Evolutionary conservation across 37 sponge, comb jelly and placozoan genomes (phyloP), one percentile per base, ranked within the genome.

Genomic region (Diacarnus erythraeanus): DNA sequence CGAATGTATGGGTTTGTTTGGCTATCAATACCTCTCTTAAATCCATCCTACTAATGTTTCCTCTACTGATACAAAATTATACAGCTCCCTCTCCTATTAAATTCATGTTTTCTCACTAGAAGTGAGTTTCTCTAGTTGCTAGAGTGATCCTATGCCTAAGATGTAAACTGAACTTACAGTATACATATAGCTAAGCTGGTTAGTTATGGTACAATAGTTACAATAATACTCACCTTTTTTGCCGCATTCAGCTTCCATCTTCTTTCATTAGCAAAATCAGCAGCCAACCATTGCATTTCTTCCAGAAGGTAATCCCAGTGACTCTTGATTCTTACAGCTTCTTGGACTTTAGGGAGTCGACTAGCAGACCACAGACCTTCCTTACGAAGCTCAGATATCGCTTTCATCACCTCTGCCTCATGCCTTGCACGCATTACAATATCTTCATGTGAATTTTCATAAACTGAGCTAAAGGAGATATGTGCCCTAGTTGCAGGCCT

Each of bases 281-380:
- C 81, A 2, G 99, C 92, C 59, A 98, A 77, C 99, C 96, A 98
- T 61, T 89, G 85, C 96, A 98, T 96, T 69, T 98, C 99, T 56
- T 98, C 99, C 64, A 98, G 75, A 27, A 98, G 80, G 65, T 96
- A 95, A 61, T 98, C 94, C 96, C 96, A 95, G 57, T 91, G 94
- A 31, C 82, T 82, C 82, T 95, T 95, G 23, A 38, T 42, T 65
- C 88, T 69, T 3, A 76, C 41, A 18, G 96, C 94, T 69, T 96
- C 96, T 35, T 85, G 82, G 35, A 95, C 99, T 80, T 91, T 96
- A 3, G 99, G 99, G 56, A 98, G 83, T 6, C 99, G 81, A 42
- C 91, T 89, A 30, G 92, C 78, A 33, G 96, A 91, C 99, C 99
- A 98, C 58, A 98, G 47, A 1, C 99, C 99, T 60, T 93, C 91